phyloP scores from a whole-genome alignment of 2,888 invertebrate genomes.

The Cheilosia grossa region DNA sequence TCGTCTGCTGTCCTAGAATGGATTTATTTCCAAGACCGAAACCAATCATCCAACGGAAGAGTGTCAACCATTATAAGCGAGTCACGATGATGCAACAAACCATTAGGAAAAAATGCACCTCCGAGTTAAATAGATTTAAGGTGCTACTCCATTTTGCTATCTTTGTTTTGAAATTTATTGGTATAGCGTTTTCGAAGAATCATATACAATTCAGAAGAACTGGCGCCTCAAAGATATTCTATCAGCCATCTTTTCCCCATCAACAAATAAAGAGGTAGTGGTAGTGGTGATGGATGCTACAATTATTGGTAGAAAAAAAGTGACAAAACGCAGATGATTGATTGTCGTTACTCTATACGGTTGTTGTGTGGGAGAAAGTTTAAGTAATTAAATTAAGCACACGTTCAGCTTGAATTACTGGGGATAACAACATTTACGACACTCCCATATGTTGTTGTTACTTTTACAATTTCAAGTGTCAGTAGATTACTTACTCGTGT shows the following conservation, averaged over 20 bases:
- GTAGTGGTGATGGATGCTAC: slow-evolving; percentile 36
- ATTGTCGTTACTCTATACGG: slow-evolving; percentile 39
- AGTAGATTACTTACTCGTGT: slow-evolving; percentile 87
- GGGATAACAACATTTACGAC: not conserved
- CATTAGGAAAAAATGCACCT: no score
- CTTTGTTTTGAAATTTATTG: no score
- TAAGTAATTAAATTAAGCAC: slow-evolving; percentile 9
- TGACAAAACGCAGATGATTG: slow-evolving; percentile 44
- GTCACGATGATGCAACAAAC: slow-evolving; percentile 22
- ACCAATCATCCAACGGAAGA: not conserved
- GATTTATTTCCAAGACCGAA: not conserved
- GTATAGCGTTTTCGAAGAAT: no score
- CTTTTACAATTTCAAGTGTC: not conserved
- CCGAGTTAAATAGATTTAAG: no score
- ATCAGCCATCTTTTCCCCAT: slow-evolving; percentile 1
- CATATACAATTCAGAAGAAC: no score
- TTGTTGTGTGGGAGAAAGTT: slow-evolving; percentile 48
- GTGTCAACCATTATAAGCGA: not conserved
- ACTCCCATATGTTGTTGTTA: no score
- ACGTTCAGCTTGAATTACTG: slow-evolving; percentile 1
- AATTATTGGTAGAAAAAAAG: slow-evolving; percentile 16
- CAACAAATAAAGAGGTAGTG: not conserved
- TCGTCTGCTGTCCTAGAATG: slow-evolving; percentile 2
- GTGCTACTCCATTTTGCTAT: no score
- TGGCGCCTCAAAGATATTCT: not conserved